A percentile compares a stretch with the other conserved stretches of the same genome.
These are phyloP conservation scores for Vimba vimba DNA, from an alignment of 2,113 vertebrate species.

Conservation along the genomic window DNA sequence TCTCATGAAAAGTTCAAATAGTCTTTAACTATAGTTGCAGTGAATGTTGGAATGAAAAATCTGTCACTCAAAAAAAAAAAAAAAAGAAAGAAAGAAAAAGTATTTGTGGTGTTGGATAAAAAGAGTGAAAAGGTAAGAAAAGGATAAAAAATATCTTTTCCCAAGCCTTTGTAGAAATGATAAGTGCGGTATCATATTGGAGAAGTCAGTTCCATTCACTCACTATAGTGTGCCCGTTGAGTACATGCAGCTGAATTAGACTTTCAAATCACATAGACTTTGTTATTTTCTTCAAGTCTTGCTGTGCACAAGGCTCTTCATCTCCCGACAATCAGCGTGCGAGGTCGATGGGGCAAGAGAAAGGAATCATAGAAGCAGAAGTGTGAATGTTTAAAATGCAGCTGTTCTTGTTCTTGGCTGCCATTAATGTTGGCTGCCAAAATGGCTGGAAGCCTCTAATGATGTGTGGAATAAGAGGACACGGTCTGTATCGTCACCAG, in stretches of 20 bases:
- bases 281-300: constrained; percentile 46
- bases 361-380: constrained; percentile 11
- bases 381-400: constrained; percentile 42
- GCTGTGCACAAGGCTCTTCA: constrained; percentile 33
- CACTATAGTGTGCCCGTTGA: constrained; percentile 5
- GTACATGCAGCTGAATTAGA: constrained; percentile 27
- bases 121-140: not conserved
- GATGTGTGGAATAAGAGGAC: constrained; percentile 47
- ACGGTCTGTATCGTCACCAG: constrained; percentile 36
- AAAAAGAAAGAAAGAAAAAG: not conserved
- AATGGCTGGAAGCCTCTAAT: constrained; percentile 46
- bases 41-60: not conserved
- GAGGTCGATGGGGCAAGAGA: constrained; percentile 34
- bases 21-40: not conserved
- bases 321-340: constrained; percentile 41
- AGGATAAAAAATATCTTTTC: not conserved
- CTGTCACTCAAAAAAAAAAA: not conserved
- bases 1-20: not conserved
- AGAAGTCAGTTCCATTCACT: constrained; percentile 23
- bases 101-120: not conserved
- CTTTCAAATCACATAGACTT: constrained; percentile 42
- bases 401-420: constrained; percentile 27
- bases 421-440: constrained; percentile 42
- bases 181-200: constrained; percentile 15
- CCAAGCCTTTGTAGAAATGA: not conserved